Conservation (phyloP, 2,888 invertebrate species). For the Tenthredo distinguenda region DNA sequence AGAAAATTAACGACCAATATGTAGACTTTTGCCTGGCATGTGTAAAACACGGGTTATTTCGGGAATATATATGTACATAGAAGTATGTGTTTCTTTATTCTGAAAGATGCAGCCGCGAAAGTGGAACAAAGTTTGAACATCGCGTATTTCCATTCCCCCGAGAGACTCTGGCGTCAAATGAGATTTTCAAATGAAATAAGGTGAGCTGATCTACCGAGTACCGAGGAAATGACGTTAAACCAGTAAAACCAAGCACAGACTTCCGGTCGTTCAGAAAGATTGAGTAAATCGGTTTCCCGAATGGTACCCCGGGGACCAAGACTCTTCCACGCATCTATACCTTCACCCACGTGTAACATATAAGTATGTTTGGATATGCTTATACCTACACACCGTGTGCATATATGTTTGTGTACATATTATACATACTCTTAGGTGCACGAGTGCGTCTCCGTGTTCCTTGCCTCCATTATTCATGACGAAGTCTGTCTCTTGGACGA, state of each 20-base stretch:
- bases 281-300: conserved; percentile 22
- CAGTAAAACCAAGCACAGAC: background rate
- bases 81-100: background rate
- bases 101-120: background rate
- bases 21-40: background rate
- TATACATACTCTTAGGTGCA: conserved; percentile 50
- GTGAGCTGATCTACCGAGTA: conserved; percentile 20
- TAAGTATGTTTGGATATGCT: conserved; percentile 23
- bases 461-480: conserved; percentile 67
- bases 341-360: conserved; percentile 17
- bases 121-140: background rate
- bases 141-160: background rate
- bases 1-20: background rate
- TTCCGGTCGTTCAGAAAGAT: conserved; percentile 23
- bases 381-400: background rate
- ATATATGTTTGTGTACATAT: conserved; percentile 4
- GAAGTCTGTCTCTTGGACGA: conserved; percentile 60
- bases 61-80: too few relatives aligned
- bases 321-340: background rate
- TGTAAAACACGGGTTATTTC: background rate
- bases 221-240: conserved; percentile 31
- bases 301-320: conserved; percentile 4
- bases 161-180: conserved; percentile 15
- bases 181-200: conserved; percentile 14
- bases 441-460: conserved; percentile 58